phyloP scores from a whole-genome alignment of 2,113 vertebrate genomes.

The Megalops atlanticus region DNA sequence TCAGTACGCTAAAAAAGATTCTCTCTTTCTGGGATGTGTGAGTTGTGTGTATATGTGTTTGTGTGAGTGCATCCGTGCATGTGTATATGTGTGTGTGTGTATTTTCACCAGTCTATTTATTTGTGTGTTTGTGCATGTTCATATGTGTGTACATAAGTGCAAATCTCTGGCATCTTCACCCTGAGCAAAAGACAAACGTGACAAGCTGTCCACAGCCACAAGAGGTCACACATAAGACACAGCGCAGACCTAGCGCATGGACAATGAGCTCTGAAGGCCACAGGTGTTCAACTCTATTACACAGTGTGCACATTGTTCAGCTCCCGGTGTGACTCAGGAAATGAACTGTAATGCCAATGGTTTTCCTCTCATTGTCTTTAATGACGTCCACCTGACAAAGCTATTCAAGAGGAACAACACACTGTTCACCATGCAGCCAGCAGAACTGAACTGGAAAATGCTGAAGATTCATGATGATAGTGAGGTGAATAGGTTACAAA shows the following conservation, averaged over 20 bases:
- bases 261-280: not conserved
- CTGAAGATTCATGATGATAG: too few relatives aligned
- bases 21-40: too few relatives aligned
- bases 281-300: not conserved
- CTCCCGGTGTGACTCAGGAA: not conserved
- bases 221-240: too few relatives aligned
- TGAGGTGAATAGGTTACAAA: too few relatives aligned
- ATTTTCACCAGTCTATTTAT: too few relatives aligned
- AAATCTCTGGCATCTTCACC: too few relatives aligned
- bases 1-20: too few relatives aligned
- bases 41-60: slow-evolving; percentile 5
- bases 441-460: too few relatives aligned
- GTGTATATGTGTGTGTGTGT: not conserved
- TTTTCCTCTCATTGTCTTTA: not conserved
- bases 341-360: not conserved
- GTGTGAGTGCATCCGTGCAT: not conserved
- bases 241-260: too few relatives aligned
- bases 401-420: not conserved
- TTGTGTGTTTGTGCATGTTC: too few relatives aligned
- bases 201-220: not conserved
- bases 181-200: too few relatives aligned
- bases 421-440: not conserved
- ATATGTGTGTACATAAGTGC: too few relatives aligned
- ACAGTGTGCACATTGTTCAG: not conserved
- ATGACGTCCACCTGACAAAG: not conserved